phyloP scores from a whole-genome alignment of 2,888 invertebrate genomes.

The Dasypogon diadema region DNA sequence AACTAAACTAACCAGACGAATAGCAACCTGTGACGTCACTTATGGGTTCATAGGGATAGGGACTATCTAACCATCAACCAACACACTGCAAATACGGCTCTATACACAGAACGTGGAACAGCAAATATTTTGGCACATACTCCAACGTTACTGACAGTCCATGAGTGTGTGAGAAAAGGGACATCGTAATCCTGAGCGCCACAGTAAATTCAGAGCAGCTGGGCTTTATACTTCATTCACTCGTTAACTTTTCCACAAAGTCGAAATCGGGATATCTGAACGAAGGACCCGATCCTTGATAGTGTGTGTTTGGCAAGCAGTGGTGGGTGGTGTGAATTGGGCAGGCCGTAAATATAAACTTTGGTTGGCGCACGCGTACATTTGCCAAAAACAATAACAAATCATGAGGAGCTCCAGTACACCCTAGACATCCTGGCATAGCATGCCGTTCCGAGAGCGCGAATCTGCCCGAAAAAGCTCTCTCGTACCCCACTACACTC shows the following conservation, averaged over 20 bases:
- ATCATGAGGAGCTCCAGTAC: neutral
- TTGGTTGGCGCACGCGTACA: slow-evolving; percentile 18
- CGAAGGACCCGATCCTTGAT: neutral
- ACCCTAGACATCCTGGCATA: neutral
- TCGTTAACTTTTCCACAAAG: slow-evolving; percentile 24
- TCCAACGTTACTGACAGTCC: neutral
- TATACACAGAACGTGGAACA: neutral
- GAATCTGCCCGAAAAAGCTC: slow-evolving; percentile 39
- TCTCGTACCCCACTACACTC: neutral
- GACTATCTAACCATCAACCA: neutral
- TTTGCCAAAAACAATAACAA: slow-evolving; percentile 37
- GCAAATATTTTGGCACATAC: neutral
- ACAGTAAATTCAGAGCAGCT: slow-evolving; percentile 31
- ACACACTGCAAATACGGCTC: neutral
- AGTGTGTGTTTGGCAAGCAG: slow-evolving; percentile 21
- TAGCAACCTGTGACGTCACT: slow-evolving; percentile 46
- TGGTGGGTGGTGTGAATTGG: slow-evolving; percentile 43
- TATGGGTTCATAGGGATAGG: slow-evolving; percentile 14
- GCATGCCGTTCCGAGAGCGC: neutral
- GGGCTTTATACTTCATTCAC: slow-evolving; percentile 7
- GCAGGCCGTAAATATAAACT: slow-evolving; percentile 52
- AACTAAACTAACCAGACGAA: slow-evolving; percentile 25
- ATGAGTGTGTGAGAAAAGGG: slow-evolving; percentile 13
- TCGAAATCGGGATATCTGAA: neutral
- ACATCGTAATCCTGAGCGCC: neutral